A percentile compares a stretch with the other conserved stretches of the same genome.
These are phyloP conservation scores for Hoplodrina blanda DNA, from an alignment of 2,888 invertebrate genomes.

Conservation along the genomic window DNA sequence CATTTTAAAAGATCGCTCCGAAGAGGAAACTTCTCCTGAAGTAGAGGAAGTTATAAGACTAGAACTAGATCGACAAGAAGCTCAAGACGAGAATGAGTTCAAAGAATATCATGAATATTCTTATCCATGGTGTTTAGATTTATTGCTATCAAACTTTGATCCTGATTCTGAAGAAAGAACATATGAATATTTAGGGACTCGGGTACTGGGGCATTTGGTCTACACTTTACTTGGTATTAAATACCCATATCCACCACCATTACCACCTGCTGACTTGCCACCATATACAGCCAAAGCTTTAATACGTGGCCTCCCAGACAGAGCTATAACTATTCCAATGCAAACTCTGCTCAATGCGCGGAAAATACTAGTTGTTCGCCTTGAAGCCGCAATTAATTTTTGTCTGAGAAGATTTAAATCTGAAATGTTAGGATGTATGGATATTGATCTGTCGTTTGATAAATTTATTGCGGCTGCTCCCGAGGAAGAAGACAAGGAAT, in stretches of 20 bases:
- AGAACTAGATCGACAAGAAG: constrained; percentile 89
- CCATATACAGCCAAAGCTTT: constrained; percentile 80
- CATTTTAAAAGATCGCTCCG: constrained; percentile 75
- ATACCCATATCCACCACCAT: constrained; percentile 82
- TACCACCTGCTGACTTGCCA: constrained; percentile 80
- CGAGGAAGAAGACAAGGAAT: constrained; percentile 79
- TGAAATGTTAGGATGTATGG: constrained; percentile 88
- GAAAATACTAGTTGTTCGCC: constrained; percentile 83
- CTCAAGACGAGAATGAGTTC: constrained; percentile 90
- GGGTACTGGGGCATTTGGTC: constrained; percentile 88
- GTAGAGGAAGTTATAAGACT: constrained; percentile 84
- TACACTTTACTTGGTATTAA: constrained; percentile 88
- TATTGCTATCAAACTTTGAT: constrained; percentile 83
- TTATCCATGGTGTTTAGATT: constrained; percentile 89
- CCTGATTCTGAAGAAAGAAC: constrained; percentile 83
- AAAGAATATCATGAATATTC: constrained; percentile 89
- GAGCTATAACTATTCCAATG: constrained; percentile 80
- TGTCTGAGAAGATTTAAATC: constrained; percentile 89
- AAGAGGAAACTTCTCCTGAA: constrained; percentile 73
- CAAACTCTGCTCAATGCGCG: constrained; percentile 80
- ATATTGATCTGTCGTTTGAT: constrained; percentile 85
- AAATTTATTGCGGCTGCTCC: constrained; percentile 76
- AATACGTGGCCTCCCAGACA: constrained; percentile 84
- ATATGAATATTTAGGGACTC: constrained; percentile 83
- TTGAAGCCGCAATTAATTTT: constrained; percentile 90